phyloP scores from a whole-genome alignment of 2,113 vertebrate genomes.

The Hippocampus zosterae region DNA sequence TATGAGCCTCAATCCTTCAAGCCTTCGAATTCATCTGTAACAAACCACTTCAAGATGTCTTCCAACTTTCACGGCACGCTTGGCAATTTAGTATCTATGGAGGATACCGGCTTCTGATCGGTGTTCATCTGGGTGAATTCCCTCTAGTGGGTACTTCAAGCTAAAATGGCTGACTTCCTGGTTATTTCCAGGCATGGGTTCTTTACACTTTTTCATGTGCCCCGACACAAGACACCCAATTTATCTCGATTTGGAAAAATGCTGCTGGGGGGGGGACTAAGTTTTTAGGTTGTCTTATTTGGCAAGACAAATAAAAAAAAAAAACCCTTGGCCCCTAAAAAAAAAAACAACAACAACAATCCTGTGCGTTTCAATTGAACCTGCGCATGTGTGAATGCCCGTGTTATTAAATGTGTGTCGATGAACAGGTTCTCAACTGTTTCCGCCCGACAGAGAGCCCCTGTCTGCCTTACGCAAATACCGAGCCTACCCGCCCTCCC shows the following conservation, averaged over 20 bases:
- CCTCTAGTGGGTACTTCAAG: background rate
- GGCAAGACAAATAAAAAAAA: too few relatives aligned
- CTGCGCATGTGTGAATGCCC: background rate
- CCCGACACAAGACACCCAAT: background rate
- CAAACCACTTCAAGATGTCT: too few relatives aligned
- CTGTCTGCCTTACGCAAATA: conserved; percentile 13
- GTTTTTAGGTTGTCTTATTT: background rate
- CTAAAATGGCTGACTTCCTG: background rate
- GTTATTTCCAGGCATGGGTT: background rate
- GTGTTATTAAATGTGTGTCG: conserved; percentile 14
- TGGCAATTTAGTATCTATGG: too few relatives aligned
- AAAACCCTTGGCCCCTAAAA: too few relatives aligned
- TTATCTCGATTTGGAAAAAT: too few relatives aligned
- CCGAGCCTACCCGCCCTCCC: conserved; percentile 23
- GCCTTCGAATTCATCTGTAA: background rate
- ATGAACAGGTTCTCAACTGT: conserved; percentile 27
- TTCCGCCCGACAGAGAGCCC: conserved; percentile 29
- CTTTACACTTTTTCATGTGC: background rate
- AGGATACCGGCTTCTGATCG: too few relatives aligned
- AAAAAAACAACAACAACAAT: background rate
- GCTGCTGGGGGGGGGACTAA: background rate
- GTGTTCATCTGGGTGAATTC: too few relatives aligned
- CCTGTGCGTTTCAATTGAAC: background rate
- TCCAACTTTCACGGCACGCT: too few relatives aligned
- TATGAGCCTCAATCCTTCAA: too few relatives aligned